phyloP scores from a whole-genome alignment of 2,113 vertebrate species.

The Potamarius usumacintae region DNA sequence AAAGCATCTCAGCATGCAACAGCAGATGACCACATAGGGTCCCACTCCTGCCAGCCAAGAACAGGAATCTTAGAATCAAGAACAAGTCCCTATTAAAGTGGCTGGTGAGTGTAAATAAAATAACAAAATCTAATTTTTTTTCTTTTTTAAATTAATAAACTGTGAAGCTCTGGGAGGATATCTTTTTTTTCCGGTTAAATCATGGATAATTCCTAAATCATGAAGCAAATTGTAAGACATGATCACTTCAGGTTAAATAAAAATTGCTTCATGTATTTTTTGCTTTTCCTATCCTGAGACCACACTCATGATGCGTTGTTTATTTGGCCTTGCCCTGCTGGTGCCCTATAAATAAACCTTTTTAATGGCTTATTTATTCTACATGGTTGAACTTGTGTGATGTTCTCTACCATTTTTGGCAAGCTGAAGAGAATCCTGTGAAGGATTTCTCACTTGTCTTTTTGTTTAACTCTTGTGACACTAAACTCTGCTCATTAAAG shows the following conservation, averaged over 20 bases:
- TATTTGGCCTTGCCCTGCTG: background rate
- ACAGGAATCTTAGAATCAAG: no score
- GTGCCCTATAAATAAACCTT: background rate
- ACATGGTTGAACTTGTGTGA: background rate
- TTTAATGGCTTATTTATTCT: background rate
- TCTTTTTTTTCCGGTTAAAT: no score
- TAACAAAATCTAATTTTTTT: no score
- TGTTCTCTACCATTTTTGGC: background rate
- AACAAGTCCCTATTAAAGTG: no score
- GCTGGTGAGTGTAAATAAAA: no score
- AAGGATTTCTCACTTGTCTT: background rate
- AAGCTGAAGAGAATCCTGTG: background rate
- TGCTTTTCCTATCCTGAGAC: background rate
- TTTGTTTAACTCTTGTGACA: background rate
- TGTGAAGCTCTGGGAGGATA: no score
- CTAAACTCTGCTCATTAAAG: background rate
- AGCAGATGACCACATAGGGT: no score
- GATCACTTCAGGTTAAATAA: background rate
- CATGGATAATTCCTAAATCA: background rate
- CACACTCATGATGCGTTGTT: background rate
- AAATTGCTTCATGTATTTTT: background rate
- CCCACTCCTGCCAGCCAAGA: no score
- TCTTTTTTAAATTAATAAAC: no score
- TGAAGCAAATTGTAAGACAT: background rate
- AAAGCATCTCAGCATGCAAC: no score